Base-by-base conservation (phyloP, 2,888 invertebrate species). In the Sericinus montela region DNA sequence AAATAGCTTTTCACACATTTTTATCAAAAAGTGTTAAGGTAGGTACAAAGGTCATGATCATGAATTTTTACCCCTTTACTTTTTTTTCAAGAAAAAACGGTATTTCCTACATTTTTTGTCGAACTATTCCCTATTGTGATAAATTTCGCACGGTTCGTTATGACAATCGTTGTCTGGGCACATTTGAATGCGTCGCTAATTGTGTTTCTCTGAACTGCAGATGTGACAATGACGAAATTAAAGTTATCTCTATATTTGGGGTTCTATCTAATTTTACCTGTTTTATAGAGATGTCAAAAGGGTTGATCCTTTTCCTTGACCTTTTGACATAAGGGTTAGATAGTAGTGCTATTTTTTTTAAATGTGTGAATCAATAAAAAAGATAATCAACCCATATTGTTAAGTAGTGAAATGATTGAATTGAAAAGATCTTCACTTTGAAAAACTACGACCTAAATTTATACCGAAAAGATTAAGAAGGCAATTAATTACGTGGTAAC, bases 91-190 rank as follows among this genome's bases (percentile, higher is more conserved):
- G 56, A 67, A 70, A 62, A 61, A 47, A 2, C 32, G 38, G 67
- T 72, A 75, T 73, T 69, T 60, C 45, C 8, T 11, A 14, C 23
- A 46, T 70, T 74, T 66, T 67, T 61, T 52, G 42, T 29, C 47
- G 4, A 46, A 50, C 45, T 29, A 36, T 36, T 51, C 23, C 41
- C 58, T 62, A 63, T 80, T 82, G 76, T 81, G 58, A 46, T 32
- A 57, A 77, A 87, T 87, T 87, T 87, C 88, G 81, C 88, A 88
- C 87, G 88, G 85, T 83, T 82, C 68, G 79, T 86, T 83, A 71
- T 62, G 58, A 69, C 66, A 69, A 70, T 67, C 59, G 60, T 63
- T 65, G 62, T 79, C 77, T 75, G 58, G 61, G 59, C 58, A 64
- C 53, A 79, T 86, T 81, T 86, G 81, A 87, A 88, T 88, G 80